These are phyloP conservation scores for Atrichornis clamosus DNA, from an alignment of 2,113 vertebrate genomes.

Conservation along the genomic window DNA sequence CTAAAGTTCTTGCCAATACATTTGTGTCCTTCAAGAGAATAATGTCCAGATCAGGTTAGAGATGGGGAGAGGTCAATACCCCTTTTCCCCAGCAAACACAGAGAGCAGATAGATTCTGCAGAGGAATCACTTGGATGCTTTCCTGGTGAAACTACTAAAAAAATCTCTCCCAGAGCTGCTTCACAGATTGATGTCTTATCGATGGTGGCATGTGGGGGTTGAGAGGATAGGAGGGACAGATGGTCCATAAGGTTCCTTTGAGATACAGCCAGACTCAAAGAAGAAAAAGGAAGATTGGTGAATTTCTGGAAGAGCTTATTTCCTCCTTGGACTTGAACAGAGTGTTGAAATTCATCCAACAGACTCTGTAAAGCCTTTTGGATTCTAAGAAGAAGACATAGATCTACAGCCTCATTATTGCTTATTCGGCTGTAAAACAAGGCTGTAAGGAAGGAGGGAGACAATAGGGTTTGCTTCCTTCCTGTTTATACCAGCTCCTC, in stretches of 20 bases:
- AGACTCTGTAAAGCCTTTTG: slow-evolving; percentile 49
- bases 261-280: slow-evolving; percentile 53
- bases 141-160: slow-evolving; percentile 33
- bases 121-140: background rate
- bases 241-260: slow-evolving; percentile 54
- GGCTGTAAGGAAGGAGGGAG: slow-evolving; percentile 10
- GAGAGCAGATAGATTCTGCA: background rate
- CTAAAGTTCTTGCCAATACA: slow-evolving; percentile 14
- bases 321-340: slow-evolving; percentile 57
- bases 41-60: background rate
- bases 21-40: background rate
- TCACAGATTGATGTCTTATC: slow-evolving; percentile 60
- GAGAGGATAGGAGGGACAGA: slow-evolving; percentile 58
- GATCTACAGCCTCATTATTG: slow-evolving; percentile 55
- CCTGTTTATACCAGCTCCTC: background rate
- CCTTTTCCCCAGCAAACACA: background rate
- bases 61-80: background rate
- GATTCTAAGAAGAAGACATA: slow-evolving; percentile 56
- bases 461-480: slow-evolving; percentile 46
- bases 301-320: slow-evolving; percentile 62
- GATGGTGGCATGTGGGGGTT: slow-evolving; percentile 46
- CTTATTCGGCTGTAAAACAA: slow-evolving; percentile 47
- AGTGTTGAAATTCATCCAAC: slow-evolving; percentile 63
- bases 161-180: slow-evolving; percentile 31
- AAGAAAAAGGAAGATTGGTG: slow-evolving; percentile 57